phyloP scores from a whole-genome alignment of 1,140 invertebrate species.

The Danaus melanippus region DNA sequence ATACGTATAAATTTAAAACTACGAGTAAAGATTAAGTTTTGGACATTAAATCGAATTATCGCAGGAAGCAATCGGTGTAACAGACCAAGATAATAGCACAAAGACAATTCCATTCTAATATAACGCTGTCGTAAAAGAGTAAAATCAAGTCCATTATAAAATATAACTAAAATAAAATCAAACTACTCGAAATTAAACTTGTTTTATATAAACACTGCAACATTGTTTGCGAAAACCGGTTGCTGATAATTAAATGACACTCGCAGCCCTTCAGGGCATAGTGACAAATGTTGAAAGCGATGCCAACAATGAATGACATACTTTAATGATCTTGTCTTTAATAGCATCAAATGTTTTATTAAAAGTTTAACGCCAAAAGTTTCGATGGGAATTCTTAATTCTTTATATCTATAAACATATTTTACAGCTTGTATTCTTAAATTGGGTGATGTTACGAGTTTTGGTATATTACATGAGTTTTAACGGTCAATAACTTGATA shows the following conservation, averaged over 20 bases:
- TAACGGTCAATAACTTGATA: too few species aligned
- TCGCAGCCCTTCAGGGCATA: slow-evolving; percentile 23
- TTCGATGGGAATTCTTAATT: slow-evolving; percentile 42
- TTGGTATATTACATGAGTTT: slow-evolving; percentile 12
- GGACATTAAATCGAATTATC: too few species aligned
- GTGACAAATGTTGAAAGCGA: slow-evolving; percentile 48
- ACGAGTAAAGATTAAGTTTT: too few species aligned
- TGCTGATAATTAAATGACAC: slow-evolving; percentile 32
- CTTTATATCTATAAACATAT: too few species aligned
- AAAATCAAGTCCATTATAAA: too few species aligned
- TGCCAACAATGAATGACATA: slow-evolving; percentile 42
- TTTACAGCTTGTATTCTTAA: slow-evolving; percentile 28
- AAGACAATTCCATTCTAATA: too few species aligned
- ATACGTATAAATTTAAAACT: too few species aligned
- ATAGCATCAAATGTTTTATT: slow-evolving; percentile 39
- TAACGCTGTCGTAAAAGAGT: too few species aligned
- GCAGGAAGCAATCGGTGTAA: too few species aligned
- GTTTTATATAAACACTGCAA: slow-evolving; percentile 69
- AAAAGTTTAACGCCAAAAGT: slow-evolving; percentile 27
- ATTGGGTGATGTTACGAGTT: slow-evolving; percentile 40
- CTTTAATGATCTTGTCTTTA: slow-evolving; percentile 54
- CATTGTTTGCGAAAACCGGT: slow-evolving; percentile 54
- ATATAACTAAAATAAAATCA: slow-evolving; percentile 26
- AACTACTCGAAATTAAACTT: slow-evolving; percentile 31
- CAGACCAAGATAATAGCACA: too few species aligned